Evolutionary conservation across 2,888 invertebrate species (phyloP).

Genomic region (Sialis lutaria): DNA sequence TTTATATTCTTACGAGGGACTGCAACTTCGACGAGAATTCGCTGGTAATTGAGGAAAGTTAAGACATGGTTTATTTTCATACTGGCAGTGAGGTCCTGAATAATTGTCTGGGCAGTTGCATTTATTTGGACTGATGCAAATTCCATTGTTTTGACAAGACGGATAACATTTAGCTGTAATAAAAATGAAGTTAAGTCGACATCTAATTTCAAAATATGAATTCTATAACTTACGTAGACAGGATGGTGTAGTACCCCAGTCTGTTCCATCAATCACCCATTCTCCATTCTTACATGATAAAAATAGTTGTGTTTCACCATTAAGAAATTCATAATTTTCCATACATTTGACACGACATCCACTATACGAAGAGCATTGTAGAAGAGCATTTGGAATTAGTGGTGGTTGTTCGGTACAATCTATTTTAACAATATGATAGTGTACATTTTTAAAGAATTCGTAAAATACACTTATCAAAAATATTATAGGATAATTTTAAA

Average conservation of each 20-base stretch:
- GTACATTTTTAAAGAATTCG: no score
- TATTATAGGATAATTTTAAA: no score
- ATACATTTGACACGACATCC: slow-evolving; percentile 33
- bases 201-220: slow-evolving; percentile 1
- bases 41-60: slow-evolving; percentile 43
- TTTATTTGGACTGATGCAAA: slow-evolving; percentile 54
- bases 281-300: slow-evolving; percentile 29
- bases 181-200: neutral
- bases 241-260: slow-evolving; percentile 32
- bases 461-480: no score
- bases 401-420: slow-evolving; percentile 19
- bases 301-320: slow-evolving; percentile 26
- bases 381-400: slow-evolving; percentile 19
- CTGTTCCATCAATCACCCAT: slow-evolving; percentile 29
- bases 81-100: slow-evolving; percentile 56
- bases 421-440: slow-evolving; percentile 7
- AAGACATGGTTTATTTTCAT: slow-evolving; percentile 52
- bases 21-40: slow-evolving; percentile 45
- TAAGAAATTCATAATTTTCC: slow-evolving; percentile 32
- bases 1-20: slow-evolving; percentile 36
- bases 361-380: slow-evolving; percentile 21
- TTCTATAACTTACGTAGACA: slow-evolving; percentile 37
- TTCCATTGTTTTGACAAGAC: slow-evolving; percentile 63
- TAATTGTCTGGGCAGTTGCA: slow-evolving; percentile 61
- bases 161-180: slow-evolving; percentile 56